These are phyloP conservation scores for Luperina nickerlii DNA, from an alignment of 2,888 invertebrate species.

Conservation along the genomic window DNA sequence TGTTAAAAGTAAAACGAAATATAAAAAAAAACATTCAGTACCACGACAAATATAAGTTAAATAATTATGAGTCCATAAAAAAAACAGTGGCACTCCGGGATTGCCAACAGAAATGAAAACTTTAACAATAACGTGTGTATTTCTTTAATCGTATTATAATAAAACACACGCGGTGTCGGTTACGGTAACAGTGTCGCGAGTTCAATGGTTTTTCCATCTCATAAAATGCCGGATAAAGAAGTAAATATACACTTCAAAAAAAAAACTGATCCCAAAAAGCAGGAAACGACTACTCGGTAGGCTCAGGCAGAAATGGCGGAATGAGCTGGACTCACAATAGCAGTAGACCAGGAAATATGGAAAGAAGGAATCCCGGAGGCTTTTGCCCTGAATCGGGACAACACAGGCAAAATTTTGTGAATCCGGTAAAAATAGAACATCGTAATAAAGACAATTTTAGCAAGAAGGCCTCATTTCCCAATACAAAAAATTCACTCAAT, in stretches of 20 bases:
- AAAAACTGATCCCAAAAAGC: background rate
- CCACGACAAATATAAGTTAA: background rate
- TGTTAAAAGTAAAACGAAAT: conserved; percentile 14
- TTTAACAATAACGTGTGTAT: no score
- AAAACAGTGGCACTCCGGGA: background rate
- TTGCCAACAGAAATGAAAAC: no score
- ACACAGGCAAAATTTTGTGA: background rate
- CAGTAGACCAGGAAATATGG: background rate
- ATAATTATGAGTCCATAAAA: background rate
- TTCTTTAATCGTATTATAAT: no score
- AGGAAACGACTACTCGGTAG: background rate
- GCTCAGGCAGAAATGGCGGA: background rate
- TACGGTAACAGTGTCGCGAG: no score
- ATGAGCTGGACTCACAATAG: background rate
- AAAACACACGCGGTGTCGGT: no score
- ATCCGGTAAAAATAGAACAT: background rate
- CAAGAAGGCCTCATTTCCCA: background rate
- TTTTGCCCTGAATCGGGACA: background rate
- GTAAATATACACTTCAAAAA: no score
- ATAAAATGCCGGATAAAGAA: no score
- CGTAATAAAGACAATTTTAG: background rate
- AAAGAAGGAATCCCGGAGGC: background rate
- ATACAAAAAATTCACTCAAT: conserved; percentile 11
- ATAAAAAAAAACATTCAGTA: background rate
- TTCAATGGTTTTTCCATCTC: no score